Percentiles rank a stretch among this genome's conserved stretches.
Evolutionary conservation across 1,140 invertebrate genomes (phyloP).

Genomic region (Lepidurus couesii): DNA sequence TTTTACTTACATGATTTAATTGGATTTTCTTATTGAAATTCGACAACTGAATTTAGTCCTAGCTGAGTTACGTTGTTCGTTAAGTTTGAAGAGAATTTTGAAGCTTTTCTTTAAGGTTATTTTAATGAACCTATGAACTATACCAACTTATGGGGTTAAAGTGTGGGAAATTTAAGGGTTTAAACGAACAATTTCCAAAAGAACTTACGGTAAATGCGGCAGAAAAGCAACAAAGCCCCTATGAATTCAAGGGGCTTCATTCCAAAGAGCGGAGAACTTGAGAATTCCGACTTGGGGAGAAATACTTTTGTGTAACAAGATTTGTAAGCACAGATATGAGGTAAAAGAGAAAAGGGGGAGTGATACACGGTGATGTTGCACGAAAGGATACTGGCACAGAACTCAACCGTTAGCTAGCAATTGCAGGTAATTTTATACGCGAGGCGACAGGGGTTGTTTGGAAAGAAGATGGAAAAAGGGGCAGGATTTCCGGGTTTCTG

Average conservation of each 20-base stretch:
- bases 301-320: not conserved
- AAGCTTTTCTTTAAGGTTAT: too few species aligned
- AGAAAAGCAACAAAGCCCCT: not conserved
- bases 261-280: not conserved
- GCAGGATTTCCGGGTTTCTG: conserved; percentile 14
- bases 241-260: conserved; percentile 18
- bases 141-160: too few species aligned
- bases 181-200: not conserved
- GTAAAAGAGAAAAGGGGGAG: not conserved
- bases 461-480: not conserved
- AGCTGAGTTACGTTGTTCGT: too few species aligned
- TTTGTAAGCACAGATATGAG: not conserved
- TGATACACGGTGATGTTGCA: not conserved
- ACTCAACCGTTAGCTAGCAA: not conserved
- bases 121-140: too few species aligned
- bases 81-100: too few species aligned
- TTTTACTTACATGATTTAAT: too few species aligned
- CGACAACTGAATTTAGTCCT: too few species aligned
- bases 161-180: too few species aligned
- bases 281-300: not conserved
- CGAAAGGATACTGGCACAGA: not conserved
- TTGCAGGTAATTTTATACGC: conserved; percentile 16
- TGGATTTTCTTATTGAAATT: too few species aligned
- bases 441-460: not conserved
- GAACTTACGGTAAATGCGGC: not conserved